Evolutionary conservation across 1,140 invertebrate species (phyloP), one percentile per base, ranked within the genome.

Genomic region (Solen grandis): DNA sequence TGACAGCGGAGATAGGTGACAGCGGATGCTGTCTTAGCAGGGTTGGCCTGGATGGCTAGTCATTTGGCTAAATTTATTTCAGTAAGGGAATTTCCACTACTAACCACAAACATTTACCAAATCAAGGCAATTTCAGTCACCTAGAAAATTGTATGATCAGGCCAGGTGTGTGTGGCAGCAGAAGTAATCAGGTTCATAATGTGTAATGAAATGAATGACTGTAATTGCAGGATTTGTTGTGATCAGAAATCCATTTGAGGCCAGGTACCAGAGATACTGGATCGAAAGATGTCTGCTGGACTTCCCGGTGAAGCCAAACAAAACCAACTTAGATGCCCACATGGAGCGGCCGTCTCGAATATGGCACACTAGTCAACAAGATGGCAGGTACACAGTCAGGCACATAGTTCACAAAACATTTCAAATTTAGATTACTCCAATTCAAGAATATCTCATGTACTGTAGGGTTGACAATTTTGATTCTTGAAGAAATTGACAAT

Each of bases 241-340:
- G 57, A 96, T 98, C 63, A 93, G 93, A 85, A 97, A 98, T 93
- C 96, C 97, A 59, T 98, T 99, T 91, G 95, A 95, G 36, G 57
- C 87, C 27, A 83, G 92, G 59, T 96, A 96, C 0, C 96, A 97
- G 91, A 94, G 94, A 72, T 95, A 95, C 91, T 98, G 97, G 97
- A 95, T 96, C 19, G 92, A 94, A 59, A 94, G 95, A 92, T 96
- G 96, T 92, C 90, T 98, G 25, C 93, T 94, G 85, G 94, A 96
- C 79, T 98, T 96, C 91, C 94, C 96, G 0, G 93, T 90, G 52
- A 94, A 94, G 76, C 96, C 96, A n/a, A 95, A 97, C 92, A 95
- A 95, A 33, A 94, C 94, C 27, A 98, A 98, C 92, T 93, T 98
- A 80, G 94, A 96, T 91, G 90, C 88, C 25, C 94, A 95, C 84